Evolutionary conservation across 37 sponge, comb jelly and placozoan genomes (phyloP).

Genomic region (Diacarnus erythraeanus): DNA sequence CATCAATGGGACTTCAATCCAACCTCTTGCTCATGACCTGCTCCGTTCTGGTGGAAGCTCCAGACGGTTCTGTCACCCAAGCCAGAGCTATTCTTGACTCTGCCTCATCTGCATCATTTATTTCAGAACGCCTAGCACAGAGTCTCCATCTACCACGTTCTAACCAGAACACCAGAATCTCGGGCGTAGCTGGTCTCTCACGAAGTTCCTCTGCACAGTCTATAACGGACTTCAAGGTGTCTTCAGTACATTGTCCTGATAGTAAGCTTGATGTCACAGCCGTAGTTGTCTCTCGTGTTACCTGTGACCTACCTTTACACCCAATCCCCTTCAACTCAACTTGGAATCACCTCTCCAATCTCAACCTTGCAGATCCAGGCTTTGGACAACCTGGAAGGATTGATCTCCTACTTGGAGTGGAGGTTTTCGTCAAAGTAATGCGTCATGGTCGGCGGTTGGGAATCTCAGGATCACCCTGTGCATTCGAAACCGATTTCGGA

Average conservation of each 20-base stretch:
- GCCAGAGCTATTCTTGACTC: too few species aligned
- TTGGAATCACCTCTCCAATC: slow-evolving; percentile 48
- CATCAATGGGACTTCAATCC: neutral
- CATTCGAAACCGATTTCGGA: slow-evolving; percentile 37
- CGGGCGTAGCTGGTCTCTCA: neutral
- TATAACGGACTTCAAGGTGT: too few species aligned
- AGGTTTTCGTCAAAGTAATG: slow-evolving; percentile 17
- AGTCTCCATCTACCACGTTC: too few species aligned
- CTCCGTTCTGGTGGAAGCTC: neutral
- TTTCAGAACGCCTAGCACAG: slow-evolving; percentile 5
- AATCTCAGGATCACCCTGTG: slow-evolving; percentile 22
- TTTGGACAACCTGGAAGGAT: slow-evolving; percentile 27
- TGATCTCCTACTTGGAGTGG: too few species aligned
- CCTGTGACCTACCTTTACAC: slow-evolving; percentile 31
- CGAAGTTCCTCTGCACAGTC: neutral
- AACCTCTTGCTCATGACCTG: neutral
- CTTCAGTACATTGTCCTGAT: slow-evolving; percentile 2
- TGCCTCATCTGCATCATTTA: neutral
- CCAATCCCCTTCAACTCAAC: neutral
- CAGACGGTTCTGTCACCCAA: neutral
- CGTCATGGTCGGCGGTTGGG: slow-evolving; percentile 41
- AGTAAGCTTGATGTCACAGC: slow-evolving; percentile 27
- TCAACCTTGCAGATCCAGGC: slow-evolving; percentile 45
- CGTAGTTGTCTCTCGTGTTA: slow-evolving; percentile 31
- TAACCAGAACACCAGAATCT: too few species aligned